Base-by-base conservation (phyloP, 2,888 invertebrate genomes). In the Busseola fusca region DNA sequence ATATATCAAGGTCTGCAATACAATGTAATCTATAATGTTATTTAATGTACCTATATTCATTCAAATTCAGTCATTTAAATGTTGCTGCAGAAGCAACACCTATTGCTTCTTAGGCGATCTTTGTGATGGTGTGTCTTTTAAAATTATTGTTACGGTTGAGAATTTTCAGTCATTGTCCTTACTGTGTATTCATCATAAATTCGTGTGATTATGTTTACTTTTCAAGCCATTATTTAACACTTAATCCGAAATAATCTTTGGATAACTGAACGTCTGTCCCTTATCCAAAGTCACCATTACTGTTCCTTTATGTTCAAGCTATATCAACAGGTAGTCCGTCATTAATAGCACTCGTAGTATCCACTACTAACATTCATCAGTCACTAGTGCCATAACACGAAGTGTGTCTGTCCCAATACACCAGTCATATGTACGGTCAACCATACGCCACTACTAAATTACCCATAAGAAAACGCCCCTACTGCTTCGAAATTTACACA, bases 311-410 rank as follows among this genome's bases (percentile, higher is more conserved):
- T 65, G 50, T 1, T 42, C 21, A n/a, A 40, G 37, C 6, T 3
- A 57, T 52, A 40, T 62, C 59, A 45, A 63, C 27, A 57, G 25
- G 16, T 56, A 48, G 6, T 74, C 30, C 73, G 65, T 79, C 67
- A 78, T 48, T 16, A 27, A 16, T 57, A 18, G 21, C 40, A 48
- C 14, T 62, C 30, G 25, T n/a, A 69, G 45, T 60, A 45, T 63
- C 30, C 45, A 57, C 54, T 21, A 25, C 12, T 40, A 65, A 54
- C 68, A 64, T 54, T 34, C 30, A 74, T 79, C 66, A 73, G 76
- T 81, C 73, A 76, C 42, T 42, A 34, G 71, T 48, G 73, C 81
- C 59, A 65, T 37, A 69, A 76, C 62, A 66, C 70, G 74, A 72
- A 58, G 52, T 74, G 54, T 68, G 68, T 69, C 37, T 50, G 34